Evolutionary conservation across 2,797 vertebrate genomes (phyloP).

Genomic region (Danionella dracula): DNA sequence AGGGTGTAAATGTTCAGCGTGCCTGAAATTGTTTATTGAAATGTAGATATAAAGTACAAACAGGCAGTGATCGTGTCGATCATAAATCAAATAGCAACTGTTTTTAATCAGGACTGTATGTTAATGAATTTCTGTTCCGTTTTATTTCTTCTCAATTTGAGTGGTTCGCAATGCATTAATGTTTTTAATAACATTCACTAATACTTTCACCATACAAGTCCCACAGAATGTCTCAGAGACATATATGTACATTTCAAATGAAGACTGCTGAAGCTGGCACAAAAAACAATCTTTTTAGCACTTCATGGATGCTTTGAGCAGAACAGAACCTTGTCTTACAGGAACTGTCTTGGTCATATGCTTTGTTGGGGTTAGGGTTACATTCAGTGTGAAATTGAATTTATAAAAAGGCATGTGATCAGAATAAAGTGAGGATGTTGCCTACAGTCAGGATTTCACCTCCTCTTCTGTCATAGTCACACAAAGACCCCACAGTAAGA

Average conservation of each 20-base stretch:
- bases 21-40: no score
- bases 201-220: background rate
- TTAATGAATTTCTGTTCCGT: no score
- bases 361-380: slow-evolving; percentile 41
- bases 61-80: no score
- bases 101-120: no score
- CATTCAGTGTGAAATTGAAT: slow-evolving; percentile 56
- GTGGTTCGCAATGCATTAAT: no score
- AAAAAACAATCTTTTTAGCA: background rate
- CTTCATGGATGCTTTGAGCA: slow-evolving; percentile 8
- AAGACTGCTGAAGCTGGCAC: background rate
- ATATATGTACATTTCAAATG: background rate
- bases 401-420: slow-evolving; percentile 59
- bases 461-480: slow-evolving; percentile 22
- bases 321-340: slow-evolving; percentile 22
- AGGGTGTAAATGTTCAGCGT: no score
- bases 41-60: no score
- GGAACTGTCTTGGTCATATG: slow-evolving; percentile 39
- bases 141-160: no score
- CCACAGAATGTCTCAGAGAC: background rate
- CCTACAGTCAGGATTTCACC: slow-evolving; percentile 24
- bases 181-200: slow-evolving; percentile 1
- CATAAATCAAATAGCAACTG: no score
- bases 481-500: slow-evolving; percentile 41
- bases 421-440: slow-evolving; percentile 34